Conservation (phyloP, 1,140 invertebrate species). For the Pogonus chalceus region DNA sequence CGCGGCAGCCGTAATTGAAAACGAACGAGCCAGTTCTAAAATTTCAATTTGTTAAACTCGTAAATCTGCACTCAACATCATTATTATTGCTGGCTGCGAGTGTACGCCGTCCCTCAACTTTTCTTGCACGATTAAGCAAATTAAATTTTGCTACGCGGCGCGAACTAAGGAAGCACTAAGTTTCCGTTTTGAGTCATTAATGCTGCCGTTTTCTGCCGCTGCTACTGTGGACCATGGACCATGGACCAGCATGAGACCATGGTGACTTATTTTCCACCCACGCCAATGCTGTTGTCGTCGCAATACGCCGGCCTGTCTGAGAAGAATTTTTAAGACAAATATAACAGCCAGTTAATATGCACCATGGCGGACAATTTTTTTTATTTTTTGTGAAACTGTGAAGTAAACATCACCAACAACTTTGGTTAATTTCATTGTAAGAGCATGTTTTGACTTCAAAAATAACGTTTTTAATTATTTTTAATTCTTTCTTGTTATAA, state of each 20-base stretch:
- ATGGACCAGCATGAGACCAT: background rate
- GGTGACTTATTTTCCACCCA: no score
- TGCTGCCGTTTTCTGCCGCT: background rate
- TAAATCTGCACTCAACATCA: constrained; percentile 16
- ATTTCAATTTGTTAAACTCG: constrained; percentile 18
- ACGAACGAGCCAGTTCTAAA: constrained; percentile 14
- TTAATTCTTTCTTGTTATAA: no score
- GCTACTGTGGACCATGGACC: background rate
- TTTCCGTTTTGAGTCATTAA: background rate
- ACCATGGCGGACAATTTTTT: no score
- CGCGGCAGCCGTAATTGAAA: constrained; percentile 13
- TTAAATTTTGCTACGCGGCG: constrained; percentile 12
- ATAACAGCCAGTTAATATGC: no score
- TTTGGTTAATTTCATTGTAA: no score
- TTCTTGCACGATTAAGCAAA: constrained; percentile 16
- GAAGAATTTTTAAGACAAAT: no score
- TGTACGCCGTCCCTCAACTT: background rate
- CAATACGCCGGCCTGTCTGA: background rate
- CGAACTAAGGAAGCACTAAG: background rate
- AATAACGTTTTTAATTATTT: no score
- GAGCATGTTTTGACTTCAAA: no score
- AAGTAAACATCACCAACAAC: no score
- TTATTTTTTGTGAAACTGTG: no score
- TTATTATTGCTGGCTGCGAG: constrained; percentile 7
- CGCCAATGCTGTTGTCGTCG: background rate